phyloP scores from a whole-genome alignment of 23 tunicate genomes.

The Trididemnum clinides region DNA sequence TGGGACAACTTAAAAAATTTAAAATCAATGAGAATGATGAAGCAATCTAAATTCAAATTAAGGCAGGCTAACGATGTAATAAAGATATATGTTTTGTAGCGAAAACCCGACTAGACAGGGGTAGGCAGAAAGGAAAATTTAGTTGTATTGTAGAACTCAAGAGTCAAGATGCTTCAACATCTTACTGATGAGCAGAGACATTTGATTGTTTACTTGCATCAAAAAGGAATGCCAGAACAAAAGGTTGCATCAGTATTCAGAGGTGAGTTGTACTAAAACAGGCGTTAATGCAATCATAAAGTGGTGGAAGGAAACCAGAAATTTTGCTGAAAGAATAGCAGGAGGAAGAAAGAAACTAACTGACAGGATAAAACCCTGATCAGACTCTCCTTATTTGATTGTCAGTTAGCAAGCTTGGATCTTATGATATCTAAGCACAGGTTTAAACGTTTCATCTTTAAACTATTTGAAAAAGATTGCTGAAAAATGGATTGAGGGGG shows the following conservation, averaged over 20 bases:
- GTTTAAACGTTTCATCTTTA: not conserved
- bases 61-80: too few species aligned
- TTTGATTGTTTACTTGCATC: slow-evolving; percentile 7
- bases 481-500: not conserved
- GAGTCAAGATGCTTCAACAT: slow-evolving; percentile 18
- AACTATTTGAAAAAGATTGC: slow-evolving; percentile 12
- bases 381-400: slow-evolving; percentile 2
- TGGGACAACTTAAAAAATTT: too few species aligned
- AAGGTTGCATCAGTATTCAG: slow-evolving; percentile 16
- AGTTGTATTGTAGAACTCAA: too few species aligned
- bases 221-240: slow-evolving; percentile 7
- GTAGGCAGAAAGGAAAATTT: too few species aligned
- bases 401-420: not conserved
- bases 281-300: slow-evolving; percentile 2
- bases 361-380: not conserved
- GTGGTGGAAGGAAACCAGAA: not conserved
- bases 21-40: too few species aligned
- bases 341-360: slow-evolving; percentile 1
- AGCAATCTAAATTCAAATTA: too few species aligned
- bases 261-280: not conserved
- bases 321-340: not conserved
- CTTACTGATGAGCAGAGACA: slow-evolving; percentile 19
- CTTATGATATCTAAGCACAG: slow-evolving; percentile 6
- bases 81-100: too few species aligned
- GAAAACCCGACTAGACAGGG: too few species aligned